Percentiles rank a stretch among this genome's conserved stretches.
phyloP scores from a whole-genome alignment of 2,797 vertebrate genomes.

The Hypotaenidia philippensis region DNA sequence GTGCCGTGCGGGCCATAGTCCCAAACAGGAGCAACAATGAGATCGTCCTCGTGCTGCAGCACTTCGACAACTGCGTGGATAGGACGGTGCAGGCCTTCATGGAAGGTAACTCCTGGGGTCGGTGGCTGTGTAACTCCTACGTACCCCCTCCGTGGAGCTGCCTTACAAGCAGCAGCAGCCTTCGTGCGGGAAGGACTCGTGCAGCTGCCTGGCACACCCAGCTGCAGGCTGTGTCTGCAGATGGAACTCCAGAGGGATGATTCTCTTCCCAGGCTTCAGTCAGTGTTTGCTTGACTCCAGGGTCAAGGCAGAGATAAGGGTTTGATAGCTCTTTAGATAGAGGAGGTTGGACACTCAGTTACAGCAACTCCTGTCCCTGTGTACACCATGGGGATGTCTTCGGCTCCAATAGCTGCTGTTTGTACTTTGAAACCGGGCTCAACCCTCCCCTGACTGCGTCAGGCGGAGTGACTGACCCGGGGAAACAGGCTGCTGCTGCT shows the following conservation, averaged over 20 bases:
- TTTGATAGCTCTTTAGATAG: neutral
- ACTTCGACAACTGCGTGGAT: conserved; percentile 95
- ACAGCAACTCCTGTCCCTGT: neutral
- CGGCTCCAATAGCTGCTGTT: neutral
- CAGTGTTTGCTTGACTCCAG: neutral
- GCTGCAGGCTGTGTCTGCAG: neutral
- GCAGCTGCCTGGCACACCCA: neutral
- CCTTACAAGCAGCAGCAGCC: neutral
- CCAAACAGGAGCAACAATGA: conserved; percentile 98
- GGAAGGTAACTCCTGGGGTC: conserved; percentile 85
- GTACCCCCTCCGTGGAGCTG: accelerated
- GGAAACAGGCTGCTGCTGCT: neutral
- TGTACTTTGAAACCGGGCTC: neutral
- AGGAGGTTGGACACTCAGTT: neutral
- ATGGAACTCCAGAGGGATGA: neutral
- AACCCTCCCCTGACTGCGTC: neutral
- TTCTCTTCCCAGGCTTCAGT: neutral
- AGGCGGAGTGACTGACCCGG: neutral
- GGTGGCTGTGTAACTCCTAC: neutral
- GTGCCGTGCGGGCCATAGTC: conserved; percentile 91
- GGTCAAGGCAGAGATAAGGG: neutral
- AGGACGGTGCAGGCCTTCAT: conserved; percentile 95
- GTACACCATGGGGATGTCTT: neutral
- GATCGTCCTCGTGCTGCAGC: conserved; percentile 95
- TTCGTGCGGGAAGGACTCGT: neutral